Conservation (phyloP, 2,797 vertebrate species). For the Tokudaia muenninki region DNA sequence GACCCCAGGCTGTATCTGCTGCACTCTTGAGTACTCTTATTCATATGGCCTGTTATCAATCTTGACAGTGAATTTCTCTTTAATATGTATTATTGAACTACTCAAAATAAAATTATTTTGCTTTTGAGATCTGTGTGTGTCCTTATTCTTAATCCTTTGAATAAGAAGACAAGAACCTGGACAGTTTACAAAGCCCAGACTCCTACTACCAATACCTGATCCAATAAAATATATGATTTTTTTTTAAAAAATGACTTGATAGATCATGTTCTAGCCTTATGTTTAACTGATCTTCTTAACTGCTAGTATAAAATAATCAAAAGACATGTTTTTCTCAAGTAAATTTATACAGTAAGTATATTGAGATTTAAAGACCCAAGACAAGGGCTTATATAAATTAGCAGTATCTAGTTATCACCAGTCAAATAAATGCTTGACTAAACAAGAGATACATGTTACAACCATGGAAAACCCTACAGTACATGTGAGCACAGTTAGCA, state of each 20-base stretch:
- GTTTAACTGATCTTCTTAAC: neutral
- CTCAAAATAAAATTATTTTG: neutral
- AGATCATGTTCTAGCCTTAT: neutral
- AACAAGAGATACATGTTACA: neutral
- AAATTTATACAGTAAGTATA: neutral
- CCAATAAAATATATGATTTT: neutral
- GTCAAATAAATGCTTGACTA: slow-evolving; percentile 6
- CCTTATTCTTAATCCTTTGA: neutral
- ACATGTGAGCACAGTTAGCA: neutral
- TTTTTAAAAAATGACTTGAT: neutral
- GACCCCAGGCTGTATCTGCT: neutral
- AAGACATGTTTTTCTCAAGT: neutral
- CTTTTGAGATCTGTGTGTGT: neutral
- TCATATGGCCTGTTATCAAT: neutral
- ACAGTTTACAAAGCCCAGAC: neutral
- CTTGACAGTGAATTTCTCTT: neutral
- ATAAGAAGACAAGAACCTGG: neutral
- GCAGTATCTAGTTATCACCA: neutral
- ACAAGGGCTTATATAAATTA: neutral
- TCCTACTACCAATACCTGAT: neutral
- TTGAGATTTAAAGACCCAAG: neutral
- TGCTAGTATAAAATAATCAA: neutral
- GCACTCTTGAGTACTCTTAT: neutral
- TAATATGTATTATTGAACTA: neutral
- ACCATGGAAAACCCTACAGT: neutral